These are phyloP conservation scores for zebrafish (Danio rerio) DNA, from an alignment of 2,113 vertebrate species.

Conservation along the genomic window GRCz12tu NC_133189.1:56523001-56523500, in stretches of 20 bases:
- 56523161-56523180: background rate
- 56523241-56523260: background rate
- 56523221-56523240: background rate
- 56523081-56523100: background rate
- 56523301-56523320: conserved; percentile 98
- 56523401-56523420: conserved; percentile 95
- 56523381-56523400: conserved; percentile 96
- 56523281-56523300: conserved; percentile 96
- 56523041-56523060: too few species aligned
- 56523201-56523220: background rate
- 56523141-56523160: background rate
- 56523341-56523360: conserved; percentile 99
- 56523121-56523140: background rate
- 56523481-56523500: too few species aligned
- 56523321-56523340: conserved; percentile 97
- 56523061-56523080: too few species aligned
- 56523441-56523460: background rate
- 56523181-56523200: background rate
- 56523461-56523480: too few species aligned
- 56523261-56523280: conserved; percentile 63
- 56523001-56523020: too few species aligned
- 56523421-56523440: conserved; percentile 81
- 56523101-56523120: background rate
- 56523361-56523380: conserved; percentile 96
- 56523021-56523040: too few species aligned